Conservation (phyloP, 2,113 vertebrate species). For the pig (Sus scrofa) region DNA sequence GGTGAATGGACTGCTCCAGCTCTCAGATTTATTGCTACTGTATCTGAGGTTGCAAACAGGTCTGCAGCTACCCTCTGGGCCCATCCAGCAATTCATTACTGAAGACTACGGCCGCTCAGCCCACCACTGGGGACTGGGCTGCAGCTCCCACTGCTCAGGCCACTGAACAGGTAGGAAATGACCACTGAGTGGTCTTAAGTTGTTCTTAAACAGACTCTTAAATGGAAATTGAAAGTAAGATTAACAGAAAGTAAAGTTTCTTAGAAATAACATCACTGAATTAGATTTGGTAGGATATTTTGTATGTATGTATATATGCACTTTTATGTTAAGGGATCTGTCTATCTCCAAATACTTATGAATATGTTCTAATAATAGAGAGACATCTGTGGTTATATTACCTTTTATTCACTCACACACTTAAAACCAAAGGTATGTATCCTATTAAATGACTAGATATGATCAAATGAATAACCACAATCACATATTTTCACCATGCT, state of each 20-base stretch:
- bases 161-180: background rate
- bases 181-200: background rate
- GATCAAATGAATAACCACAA: background rate
- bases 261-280: background rate
- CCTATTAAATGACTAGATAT: background rate
- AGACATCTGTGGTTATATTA: background rate
- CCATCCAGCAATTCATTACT: background rate
- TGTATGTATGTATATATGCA: background rate
- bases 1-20: background rate
- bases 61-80: background rate
- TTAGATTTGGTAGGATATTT: background rate
- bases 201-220: background rate
- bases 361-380: too few relatives aligned
- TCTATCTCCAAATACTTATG: background rate
- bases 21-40: background rate
- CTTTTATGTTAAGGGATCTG: too few relatives aligned
- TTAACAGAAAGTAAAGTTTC: background rate
- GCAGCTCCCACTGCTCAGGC: background rate
- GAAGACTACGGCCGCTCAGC: background rate
- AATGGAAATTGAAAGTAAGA: background rate
- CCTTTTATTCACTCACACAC: background rate
- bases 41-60: background rate
- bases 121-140: background rate
- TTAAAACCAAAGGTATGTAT: background rate
- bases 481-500: background rate